Percentiles rank a stretch among this genome's conserved stretches.
These are phyloP conservation scores for Urophycis tenuis DNA, from an alignment of 2,797 vertebrate species.

Conservation along the genomic window DNA sequence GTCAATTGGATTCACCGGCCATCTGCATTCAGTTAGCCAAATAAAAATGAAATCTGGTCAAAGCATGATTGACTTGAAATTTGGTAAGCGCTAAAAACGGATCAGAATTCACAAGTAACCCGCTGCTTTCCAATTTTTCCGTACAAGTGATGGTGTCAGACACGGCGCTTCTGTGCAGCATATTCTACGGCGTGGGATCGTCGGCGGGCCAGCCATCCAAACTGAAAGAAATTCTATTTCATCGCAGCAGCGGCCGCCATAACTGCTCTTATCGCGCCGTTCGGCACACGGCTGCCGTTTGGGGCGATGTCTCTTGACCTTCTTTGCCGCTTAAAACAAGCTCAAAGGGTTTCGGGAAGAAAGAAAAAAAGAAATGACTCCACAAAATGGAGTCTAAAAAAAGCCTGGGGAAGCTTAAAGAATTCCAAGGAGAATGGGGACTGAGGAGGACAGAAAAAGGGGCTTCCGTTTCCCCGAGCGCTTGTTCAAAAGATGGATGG, in stretches of 20 bases:
- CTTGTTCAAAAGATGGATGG: neutral
- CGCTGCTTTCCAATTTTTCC: slow-evolving; percentile 1
- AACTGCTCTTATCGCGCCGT: slow-evolving; percentile 46
- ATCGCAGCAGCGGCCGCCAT: slow-evolving; percentile 52
- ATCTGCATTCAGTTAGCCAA: too few relatives aligned
- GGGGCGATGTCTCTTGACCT: slow-evolving; percentile 52
- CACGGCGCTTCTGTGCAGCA: neutral
- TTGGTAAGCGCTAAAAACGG: neutral
- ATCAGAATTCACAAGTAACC: neutral
- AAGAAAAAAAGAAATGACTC: too few relatives aligned
- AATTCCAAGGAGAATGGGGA: slow-evolving; percentile 17
- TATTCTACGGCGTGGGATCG: slow-evolving; percentile 37
- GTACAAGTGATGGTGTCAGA: slow-evolving; percentile 28
- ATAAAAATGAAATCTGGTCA: too few relatives aligned
- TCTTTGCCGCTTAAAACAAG: slow-evolving; percentile 43
- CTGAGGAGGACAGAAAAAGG: slow-evolving; percentile 50
- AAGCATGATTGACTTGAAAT: neutral
- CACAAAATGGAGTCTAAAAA: slow-evolving; percentile 57
- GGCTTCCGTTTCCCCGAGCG: slow-evolving; percentile 54
- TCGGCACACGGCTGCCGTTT: slow-evolving; percentile 47
- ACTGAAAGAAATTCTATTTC: slow-evolving; percentile 58
- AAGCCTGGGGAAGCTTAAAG: slow-evolving; percentile 48
- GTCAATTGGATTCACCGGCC: too few relatives aligned
- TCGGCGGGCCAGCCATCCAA: slow-evolving; percentile 40
- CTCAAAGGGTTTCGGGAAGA: slow-evolving; percentile 46